phyloP scores from a whole-genome alignment of 2,888 invertebrate genomes.

The Lamellibrachia satsuma region DNA sequence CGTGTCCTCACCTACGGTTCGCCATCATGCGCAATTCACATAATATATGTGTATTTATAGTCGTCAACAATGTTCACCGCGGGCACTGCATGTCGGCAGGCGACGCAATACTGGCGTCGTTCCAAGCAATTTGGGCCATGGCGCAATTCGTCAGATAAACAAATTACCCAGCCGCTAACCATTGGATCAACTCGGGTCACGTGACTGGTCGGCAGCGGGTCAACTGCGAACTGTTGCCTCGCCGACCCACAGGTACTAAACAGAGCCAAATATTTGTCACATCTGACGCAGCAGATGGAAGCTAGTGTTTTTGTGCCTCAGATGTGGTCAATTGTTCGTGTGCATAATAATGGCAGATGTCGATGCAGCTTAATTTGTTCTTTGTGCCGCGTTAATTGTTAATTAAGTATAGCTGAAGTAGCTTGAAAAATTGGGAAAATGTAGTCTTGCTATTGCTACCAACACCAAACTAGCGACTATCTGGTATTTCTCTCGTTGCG shows the following conservation, averaged over 20 bases:
- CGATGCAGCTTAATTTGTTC: not conserved
- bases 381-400: not conserved
- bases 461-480: too few relatives aligned
- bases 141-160: not conserved
- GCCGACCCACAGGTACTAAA: not conserved
- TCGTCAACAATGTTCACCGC: not conserved
- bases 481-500: too few relatives aligned
- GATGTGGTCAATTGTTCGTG: not conserved
- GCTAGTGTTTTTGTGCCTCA: not conserved
- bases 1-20: not conserved
- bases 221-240: slow-evolving; percentile 17
- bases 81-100: not conserved
- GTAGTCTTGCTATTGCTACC: too few relatives aligned
- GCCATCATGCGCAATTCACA: not conserved
- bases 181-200: not conserved
- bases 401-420: not conserved
- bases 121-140: not conserved
- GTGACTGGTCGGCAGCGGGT: not conserved
- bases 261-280: not conserved
- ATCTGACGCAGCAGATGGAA: not conserved
- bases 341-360: not conserved
- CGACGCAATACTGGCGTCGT: not conserved
- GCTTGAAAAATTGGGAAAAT: too few relatives aligned
- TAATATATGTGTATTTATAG: slow-evolving; percentile 13
- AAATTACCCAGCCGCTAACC: not conserved